These are phyloP conservation scores for Galeopterus variegatus DNA, from an alignment of 2,113 vertebrate species.

Conservation along the genomic window DNA sequence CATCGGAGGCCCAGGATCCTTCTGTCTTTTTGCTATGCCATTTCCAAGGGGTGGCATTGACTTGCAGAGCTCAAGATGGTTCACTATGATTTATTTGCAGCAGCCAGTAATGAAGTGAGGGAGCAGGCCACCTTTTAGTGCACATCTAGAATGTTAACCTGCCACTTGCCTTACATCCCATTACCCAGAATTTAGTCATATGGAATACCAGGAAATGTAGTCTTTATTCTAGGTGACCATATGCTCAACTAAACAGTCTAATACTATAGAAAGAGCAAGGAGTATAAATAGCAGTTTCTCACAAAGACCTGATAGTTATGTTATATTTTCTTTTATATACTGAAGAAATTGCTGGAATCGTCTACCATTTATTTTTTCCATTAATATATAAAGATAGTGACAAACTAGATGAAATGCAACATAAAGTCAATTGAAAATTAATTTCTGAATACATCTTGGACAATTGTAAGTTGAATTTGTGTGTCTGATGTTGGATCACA, in stretches of 20 bases:
- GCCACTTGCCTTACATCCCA: background rate
- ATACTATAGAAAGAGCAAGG: background rate
- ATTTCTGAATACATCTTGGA: background rate
- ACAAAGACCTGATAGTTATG: background rate
- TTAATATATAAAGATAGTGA: background rate
- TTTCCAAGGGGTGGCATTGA: background rate
- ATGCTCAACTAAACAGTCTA: background rate
- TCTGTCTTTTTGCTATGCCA: background rate
- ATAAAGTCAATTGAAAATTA: conserved; percentile 18
- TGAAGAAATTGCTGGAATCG: background rate
- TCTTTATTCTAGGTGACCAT: background rate
- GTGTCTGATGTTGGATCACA: background rate
- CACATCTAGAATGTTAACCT: background rate
- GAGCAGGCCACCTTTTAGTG: background rate
- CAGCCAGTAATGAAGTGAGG: background rate
- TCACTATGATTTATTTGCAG: background rate
- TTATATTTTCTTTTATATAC: background rate
- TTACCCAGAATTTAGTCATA: background rate
- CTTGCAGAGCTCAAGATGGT: background rate
- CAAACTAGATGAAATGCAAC: background rate
- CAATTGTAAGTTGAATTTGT: background rate
- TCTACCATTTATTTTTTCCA: conserved; percentile 8
- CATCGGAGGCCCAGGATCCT: background rate
- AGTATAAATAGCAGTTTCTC: background rate
- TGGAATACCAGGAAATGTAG: background rate